phyloP scores from a whole-genome alignment of 1,140 invertebrate genomes.

The Zaprionus lachaisei region DNA sequence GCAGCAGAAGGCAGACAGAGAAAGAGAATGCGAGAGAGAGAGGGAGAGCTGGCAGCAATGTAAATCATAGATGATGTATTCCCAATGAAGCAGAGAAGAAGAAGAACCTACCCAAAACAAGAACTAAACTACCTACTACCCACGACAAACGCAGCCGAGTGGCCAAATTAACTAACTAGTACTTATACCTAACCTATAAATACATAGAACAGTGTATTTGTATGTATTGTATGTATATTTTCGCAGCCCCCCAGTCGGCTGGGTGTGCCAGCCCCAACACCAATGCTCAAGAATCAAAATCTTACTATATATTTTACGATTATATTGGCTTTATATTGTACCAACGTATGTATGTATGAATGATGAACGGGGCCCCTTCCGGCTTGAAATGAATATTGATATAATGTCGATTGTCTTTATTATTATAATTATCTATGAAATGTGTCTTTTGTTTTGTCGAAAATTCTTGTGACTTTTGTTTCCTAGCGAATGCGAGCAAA shows the following conservation, averaged over 20 bases:
- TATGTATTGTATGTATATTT: slow-evolving; percentile 72
- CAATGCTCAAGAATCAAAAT: slow-evolving; percentile 78
- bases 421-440: background rate
- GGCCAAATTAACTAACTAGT: slow-evolving; percentile 81
- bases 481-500: slow-evolving; percentile 77
- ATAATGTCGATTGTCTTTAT: slow-evolving; percentile 31
- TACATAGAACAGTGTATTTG: slow-evolving; percentile 47
- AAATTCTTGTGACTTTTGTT: slow-evolving; percentile 50
- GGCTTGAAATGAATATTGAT: slow-evolving; percentile 38
- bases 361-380: slow-evolving; percentile 31
- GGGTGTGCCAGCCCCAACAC: slow-evolving; percentile 63
- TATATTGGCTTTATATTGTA: slow-evolving; percentile 44
- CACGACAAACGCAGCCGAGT: slow-evolving; percentile 73
- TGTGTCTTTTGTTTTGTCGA: slow-evolving; percentile 15
- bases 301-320: slow-evolving; percentile 68
- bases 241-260: slow-evolving; percentile 59
- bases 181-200: slow-evolving; percentile 53
- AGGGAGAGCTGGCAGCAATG: slow-evolving; percentile 36
- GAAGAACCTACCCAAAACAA: slow-evolving; percentile 66
- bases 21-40: background rate
- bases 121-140: slow-evolving; percentile 73
- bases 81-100: slow-evolving; percentile 55
- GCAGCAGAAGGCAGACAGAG: slow-evolving; percentile 18
- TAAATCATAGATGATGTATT: slow-evolving; percentile 79
- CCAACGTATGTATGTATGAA: slow-evolving; percentile 28